Conservation (phyloP, 2,113 vertebrate genomes). For the mouse (Mus musculus) region DNA sequence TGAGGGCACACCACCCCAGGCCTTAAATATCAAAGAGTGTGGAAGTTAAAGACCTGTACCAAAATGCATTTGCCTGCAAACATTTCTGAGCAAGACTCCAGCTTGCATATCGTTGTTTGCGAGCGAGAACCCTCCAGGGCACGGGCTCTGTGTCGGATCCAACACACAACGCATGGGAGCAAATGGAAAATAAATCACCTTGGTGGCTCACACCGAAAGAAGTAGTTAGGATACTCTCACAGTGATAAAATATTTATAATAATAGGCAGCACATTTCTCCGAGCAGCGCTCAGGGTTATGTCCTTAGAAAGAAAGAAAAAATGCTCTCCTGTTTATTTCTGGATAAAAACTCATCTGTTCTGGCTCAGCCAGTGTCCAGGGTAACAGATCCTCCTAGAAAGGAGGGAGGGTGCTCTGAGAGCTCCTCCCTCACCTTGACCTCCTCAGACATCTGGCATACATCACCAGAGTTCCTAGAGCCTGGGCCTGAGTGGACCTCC, state of each 20-base stretch:
- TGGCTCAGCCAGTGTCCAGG: constrained; percentile 43
- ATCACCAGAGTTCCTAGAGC: neutral
- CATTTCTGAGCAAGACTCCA: neutral
- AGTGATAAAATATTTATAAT: constrained; percentile 72
- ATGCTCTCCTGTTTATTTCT: constrained; percentile 61
- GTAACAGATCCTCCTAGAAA: constrained; percentile 33
- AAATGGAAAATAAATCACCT: constrained; percentile 45
- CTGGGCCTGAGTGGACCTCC: neutral
- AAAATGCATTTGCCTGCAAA: constrained; percentile 32
- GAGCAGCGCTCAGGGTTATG: constrained; percentile 41
- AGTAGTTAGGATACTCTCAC: neutral
- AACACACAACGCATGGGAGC: neutral
- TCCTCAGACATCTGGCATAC: neutral
- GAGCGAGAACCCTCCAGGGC: constrained; percentile 8
- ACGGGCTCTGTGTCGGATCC: neutral
- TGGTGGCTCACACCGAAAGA: neutral
- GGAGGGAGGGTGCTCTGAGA: neutral
- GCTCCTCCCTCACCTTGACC: neutral
- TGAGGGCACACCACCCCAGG: constrained; percentile 70
- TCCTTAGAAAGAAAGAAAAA: constrained; percentile 66
- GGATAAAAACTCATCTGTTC: constrained; percentile 51
- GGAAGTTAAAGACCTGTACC: constrained; percentile 75
- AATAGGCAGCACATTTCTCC: constrained; percentile 39
- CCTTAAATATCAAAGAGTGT: constrained; percentile 76
- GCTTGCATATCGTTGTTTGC: constrained; percentile 26